A percentile compares a stretch with the other conserved stretches of the same genome.
These are phyloP conservation scores for Climacteris rufus DNA, from an alignment of 2,113 vertebrate species.

Conservation along the genomic window DNA sequence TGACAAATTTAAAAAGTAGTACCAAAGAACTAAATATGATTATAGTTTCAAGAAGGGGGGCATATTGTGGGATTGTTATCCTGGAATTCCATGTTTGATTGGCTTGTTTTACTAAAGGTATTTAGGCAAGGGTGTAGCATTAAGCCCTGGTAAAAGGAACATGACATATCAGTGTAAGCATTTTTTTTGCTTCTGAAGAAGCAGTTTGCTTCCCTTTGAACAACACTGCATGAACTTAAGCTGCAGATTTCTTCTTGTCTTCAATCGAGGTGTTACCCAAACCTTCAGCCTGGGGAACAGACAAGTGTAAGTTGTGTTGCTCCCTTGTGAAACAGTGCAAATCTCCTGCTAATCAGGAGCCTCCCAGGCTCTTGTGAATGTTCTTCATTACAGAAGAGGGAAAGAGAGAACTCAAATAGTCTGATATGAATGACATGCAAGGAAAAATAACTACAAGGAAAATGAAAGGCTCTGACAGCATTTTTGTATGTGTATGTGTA, in stretches of 20 bases:
- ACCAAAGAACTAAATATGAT: neutral
- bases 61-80: neutral
- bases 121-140: neutral
- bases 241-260: neutral
- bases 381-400: neutral
- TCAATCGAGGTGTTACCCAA: neutral
- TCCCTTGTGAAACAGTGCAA: neutral
- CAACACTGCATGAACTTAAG: neutral
- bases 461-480: neutral
- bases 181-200: neutral
- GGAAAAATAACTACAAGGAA: neutral
- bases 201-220: neutral
- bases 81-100: neutral
- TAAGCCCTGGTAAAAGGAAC: neutral
- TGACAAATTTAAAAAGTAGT: neutral
- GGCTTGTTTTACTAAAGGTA: neutral
- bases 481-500: neutral
- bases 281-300: neutral
- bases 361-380: neutral
- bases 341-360: neutral
- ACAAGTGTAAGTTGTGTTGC: neutral
- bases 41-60: neutral
- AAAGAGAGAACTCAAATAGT: neutral
- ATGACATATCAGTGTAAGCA: neutral
- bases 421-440: neutral